These are phyloP conservation scores for Heliconius nattereri DNA, from an alignment of 1,140 invertebrate genomes.

Conservation along the genomic window DNA sequence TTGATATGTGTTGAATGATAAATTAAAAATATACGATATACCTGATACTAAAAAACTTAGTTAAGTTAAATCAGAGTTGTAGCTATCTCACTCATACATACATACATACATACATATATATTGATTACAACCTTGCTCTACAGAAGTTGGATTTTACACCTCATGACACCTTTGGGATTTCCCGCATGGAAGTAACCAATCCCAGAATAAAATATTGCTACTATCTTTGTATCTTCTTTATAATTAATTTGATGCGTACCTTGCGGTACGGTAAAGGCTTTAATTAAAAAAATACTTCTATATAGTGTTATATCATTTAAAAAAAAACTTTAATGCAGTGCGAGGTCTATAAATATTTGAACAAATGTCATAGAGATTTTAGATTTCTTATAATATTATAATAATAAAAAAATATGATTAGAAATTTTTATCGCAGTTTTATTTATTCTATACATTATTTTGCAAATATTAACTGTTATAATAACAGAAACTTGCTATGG, in stretches of 20 bases:
- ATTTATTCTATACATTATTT: too few species aligned
- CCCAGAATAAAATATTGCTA: slow-evolving; percentile 10
- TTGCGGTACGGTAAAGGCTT: not conserved
- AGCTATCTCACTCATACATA: not conserved
- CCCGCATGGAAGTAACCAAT: not conserved
- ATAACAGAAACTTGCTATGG: too few species aligned
- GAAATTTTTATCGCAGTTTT: too few species aligned
- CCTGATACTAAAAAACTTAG: too few species aligned
- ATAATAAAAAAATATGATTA: too few species aligned
- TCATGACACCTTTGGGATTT: slow-evolving; percentile 12
- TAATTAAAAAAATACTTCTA: not conserved
- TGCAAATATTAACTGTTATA: too few species aligned
- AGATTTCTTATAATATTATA: not conserved
- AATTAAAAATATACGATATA: too few species aligned
- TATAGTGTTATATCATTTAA: not conserved
- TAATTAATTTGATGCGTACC: slow-evolving; percentile 13
- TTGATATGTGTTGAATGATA: too few species aligned
- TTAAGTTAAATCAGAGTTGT: not conserved
- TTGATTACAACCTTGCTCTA: not conserved
- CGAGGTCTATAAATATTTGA: not conserved
- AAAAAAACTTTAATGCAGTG: not conserved
- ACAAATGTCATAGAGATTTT: not conserved
- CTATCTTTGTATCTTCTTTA: not conserved
- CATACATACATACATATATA: not conserved
- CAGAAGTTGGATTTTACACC: slow-evolving; percentile 10